These are phyloP conservation scores for Myotis daubentonii DNA, from an alignment of 2,797 vertebrate species.

Conservation along the genomic window DNA sequence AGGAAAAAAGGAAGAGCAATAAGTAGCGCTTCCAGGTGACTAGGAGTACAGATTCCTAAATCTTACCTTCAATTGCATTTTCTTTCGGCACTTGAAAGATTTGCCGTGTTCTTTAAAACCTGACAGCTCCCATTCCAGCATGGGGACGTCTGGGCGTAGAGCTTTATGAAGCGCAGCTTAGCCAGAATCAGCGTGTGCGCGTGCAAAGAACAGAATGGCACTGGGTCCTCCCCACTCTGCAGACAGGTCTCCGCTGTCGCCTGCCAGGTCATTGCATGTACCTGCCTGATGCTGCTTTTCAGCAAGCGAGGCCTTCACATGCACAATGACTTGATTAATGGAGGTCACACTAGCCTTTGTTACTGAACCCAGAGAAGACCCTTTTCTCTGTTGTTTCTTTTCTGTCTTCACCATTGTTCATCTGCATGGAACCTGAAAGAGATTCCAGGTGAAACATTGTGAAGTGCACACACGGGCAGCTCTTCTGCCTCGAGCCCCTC, in stretches of 20 bases:
- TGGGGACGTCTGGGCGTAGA: not conserved
- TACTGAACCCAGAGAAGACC: conserved; percentile 62
- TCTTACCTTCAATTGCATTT: not conserved
- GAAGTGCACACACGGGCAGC: conserved; percentile 34
- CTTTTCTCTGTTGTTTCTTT: not conserved
- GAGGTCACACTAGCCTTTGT: conserved; percentile 67
- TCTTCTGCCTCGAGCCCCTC: not conserved
- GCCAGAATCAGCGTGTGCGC: conserved; percentile 34
- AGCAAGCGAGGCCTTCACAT: conserved; percentile 57
- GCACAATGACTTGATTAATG: conserved; percentile 63
- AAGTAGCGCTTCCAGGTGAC: not conserved
- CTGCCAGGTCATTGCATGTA: conserved; percentile 61
- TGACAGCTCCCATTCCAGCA: not conserved
- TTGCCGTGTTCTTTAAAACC: not conserved
- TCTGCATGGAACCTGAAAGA: conserved; percentile 76
- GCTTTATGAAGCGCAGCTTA: not conserved
- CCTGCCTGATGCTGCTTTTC: conserved; percentile 65
- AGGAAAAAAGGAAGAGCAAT: not conserved
- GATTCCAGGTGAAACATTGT: conserved; percentile 63
- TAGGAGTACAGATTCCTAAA: not conserved
- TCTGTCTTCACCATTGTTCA: conserved; percentile 70
- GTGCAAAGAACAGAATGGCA: conserved; percentile 1
- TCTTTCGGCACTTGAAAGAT: not conserved
- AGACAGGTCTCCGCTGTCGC: conserved; percentile 8
- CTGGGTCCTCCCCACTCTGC: not conserved